A percentile compares a stretch with the other conserved stretches of the same genome.
Evolutionary conservation across 1,140 invertebrate species (phyloP).

Genomic region (Drosophila pseudoobscura): DNA sequence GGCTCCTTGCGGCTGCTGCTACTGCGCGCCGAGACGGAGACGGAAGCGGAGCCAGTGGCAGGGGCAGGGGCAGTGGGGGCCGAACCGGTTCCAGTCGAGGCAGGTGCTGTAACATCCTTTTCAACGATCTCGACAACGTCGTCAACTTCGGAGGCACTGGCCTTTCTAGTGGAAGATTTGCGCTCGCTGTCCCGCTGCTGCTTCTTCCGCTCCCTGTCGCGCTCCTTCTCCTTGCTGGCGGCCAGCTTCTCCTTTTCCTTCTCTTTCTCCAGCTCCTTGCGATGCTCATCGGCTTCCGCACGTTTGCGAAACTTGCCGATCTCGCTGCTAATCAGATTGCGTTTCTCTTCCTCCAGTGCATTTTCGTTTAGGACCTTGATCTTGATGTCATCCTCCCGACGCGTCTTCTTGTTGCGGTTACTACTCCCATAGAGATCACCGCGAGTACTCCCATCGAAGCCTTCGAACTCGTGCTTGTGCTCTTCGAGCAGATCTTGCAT

Average conservation of each 20-base stretch:
- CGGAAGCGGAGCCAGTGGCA: slow-evolving; percentile 10
- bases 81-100: background rate
- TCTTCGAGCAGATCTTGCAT: slow-evolving; percentile 92
- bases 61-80: background rate
- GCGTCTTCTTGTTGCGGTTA: slow-evolving; percentile 62
- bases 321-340: slow-evolving; percentile 97
- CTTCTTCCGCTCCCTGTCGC: slow-evolving; percentile 83
- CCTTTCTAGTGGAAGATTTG: slow-evolving; percentile 66
- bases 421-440: slow-evolving; percentile 61
- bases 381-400: slow-evolving; percentile 82
- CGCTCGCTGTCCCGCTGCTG: slow-evolving; percentile 82
- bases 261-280: slow-evolving; percentile 85
- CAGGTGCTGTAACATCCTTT: slow-evolving; percentile 17
- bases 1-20: slow-evolving; percentile 54
- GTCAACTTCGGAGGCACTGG: slow-evolving; percentile 16
- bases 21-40: slow-evolving; percentile 22
- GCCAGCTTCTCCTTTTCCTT: slow-evolving; percentile 84
- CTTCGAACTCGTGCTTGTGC: slow-evolving; percentile 86
- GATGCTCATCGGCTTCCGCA: slow-evolving; percentile 81
- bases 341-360: slow-evolving; percentile 97
- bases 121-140: slow-evolving; percentile 50
- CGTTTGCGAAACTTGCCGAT: slow-evolving; percentile 98
- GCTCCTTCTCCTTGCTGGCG: slow-evolving; percentile 81
- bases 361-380: slow-evolving; percentile 89
- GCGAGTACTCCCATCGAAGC: slow-evolving; percentile 70